These are phyloP conservation scores for Apis florea DNA, from an alignment of 1,140 invertebrate genomes.

Conservation along the genomic window DNA sequence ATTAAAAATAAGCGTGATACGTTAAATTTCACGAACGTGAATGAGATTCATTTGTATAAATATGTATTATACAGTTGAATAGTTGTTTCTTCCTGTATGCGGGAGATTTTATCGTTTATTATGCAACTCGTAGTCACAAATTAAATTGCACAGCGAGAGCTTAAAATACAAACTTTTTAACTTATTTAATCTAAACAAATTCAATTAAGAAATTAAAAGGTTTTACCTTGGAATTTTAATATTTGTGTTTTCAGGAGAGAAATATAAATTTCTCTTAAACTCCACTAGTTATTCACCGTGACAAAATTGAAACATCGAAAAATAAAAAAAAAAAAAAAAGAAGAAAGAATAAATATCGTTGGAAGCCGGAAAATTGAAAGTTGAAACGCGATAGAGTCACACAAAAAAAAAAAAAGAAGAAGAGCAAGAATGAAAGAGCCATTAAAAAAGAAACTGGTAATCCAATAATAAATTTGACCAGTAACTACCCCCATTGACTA, in stretches of 20 bases:
- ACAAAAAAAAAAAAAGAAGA: no score
- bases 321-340: neutral
- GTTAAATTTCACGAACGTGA: no score
- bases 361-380: neutral
- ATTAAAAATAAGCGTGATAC: no score
- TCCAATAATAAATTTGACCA: slow-evolving; percentile 43
- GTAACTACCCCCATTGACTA: neutral
- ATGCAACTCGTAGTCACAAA: neutral
- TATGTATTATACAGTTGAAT: neutral
- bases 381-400: neutral
- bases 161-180: neutral
- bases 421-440: slow-evolving; percentile 8
- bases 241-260: neutral
- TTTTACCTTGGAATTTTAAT: neutral
- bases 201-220: neutral
- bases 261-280: neutral
- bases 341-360: no score
- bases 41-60: no score
- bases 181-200: neutral
- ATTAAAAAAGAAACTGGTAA: slow-evolving; percentile 24
- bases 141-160: neutral
- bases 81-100: neutral
- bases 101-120: neutral
- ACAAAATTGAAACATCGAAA: neutral
- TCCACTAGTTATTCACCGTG: no score